Conservation (phyloP, 2,888 invertebrate species). For the Plusia festucae region DNA sequence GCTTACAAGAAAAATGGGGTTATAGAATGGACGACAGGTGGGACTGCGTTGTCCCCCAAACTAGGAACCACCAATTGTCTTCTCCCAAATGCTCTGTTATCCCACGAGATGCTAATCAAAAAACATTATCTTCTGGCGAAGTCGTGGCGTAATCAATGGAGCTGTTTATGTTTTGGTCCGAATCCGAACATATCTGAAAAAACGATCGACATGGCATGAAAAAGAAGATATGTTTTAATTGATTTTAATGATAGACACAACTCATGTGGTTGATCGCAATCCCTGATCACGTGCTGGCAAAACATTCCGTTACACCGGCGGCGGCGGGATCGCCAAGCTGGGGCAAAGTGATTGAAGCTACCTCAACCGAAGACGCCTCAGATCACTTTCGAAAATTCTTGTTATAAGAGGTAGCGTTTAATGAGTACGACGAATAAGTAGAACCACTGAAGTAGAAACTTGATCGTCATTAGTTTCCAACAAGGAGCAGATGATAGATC, state of each 20-base stretch:
- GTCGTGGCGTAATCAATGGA: no score
- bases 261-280: conserved; percentile 42
- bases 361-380: conserved; percentile 49
- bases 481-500: not conserved
- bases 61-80: no score
- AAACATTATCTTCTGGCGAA: no score
- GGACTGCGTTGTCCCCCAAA: no score
- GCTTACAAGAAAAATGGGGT: no score
- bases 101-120: no score
- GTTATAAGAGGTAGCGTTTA: conserved; percentile 42
- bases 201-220: no score
- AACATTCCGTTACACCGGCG: conserved; percentile 52
- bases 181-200: no score
- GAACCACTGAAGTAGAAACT: not conserved
- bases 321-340: conserved; percentile 38
- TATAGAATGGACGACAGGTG: no score
- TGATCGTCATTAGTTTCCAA: no score
- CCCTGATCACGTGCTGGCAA: conserved; percentile 53
- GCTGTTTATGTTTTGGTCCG: no score
- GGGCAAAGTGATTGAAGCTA: conserved; percentile 76
- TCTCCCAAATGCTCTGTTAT: no score
- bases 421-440: not conserved
- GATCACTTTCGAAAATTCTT: conserved; percentile 44
- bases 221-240: not conserved
- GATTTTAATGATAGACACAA: conserved; percentile 18